Base-by-base conservation (phyloP, 2,888 invertebrate genomes). In the Eupithecia insigniata region DNA sequence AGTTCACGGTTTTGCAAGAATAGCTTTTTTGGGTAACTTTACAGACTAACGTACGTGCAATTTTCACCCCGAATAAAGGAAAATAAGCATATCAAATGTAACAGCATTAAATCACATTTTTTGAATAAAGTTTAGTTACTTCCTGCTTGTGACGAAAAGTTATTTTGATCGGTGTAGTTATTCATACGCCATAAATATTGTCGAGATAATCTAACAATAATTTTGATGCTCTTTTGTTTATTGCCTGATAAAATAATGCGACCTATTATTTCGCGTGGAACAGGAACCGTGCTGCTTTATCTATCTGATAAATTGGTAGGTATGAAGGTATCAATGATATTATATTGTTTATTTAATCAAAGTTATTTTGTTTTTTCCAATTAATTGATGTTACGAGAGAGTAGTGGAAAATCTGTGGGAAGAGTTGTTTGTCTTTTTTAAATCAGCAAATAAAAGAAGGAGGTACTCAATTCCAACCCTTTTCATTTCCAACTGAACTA, bases 241-340 rank as follows among this genome's bases (percentile, higher is more conserved):
- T 60, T 26, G 58, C 58, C 16, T 60, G 60, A 60, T 60, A 60
- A 60, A 60, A 60, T 60, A 60, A 60, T 60, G 60, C 18, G 60
- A 18, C 73, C 69, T 75, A 71, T 60, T 60, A 30, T 60, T 60
- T 30, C 5, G 30, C 60, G 18, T 30, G 60, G 6, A 60, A 14
- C 60, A 60, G 60, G 60, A 60, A 28, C 28, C 30, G 28, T 8
- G 30, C 7, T 58, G 58, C 30, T 30, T 28, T 60, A 30, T 60
- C 28, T 60, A 8, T 60, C 18, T 18, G 30, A 60, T 18, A 16
- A 60, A 26, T 55, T 26, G 26, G 22, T 55, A 26, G 55, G 55
- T 55, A 51, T 8, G 1, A 5, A 46, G 0, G 28, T 28, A 30
- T 60, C 30, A 60, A 30, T 2, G 16, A 60, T 60, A 60, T 22